Evolutionary conservation across 2,888 invertebrate species (phyloP).

Genomic region (Cynaeus angustus): DNA sequence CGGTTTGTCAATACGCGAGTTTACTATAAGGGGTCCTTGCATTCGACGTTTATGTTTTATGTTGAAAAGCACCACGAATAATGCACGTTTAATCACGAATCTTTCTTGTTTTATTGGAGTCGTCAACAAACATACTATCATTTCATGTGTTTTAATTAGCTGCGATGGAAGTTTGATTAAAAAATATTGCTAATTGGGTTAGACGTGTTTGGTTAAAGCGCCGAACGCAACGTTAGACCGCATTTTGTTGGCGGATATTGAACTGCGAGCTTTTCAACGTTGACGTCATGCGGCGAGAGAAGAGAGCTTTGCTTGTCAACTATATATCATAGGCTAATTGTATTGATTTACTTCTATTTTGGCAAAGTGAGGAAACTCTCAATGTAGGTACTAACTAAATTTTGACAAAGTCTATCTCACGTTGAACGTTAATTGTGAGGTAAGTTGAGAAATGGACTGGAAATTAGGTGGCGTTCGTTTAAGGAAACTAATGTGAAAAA

Average conservation of each 20-base stretch:
- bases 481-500: too few species aligned
- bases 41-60: slow-evolving; percentile 1
- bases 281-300: too few species aligned
- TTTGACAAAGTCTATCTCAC: too few species aligned
- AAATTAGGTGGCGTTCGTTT: too few species aligned
- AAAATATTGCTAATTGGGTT: slow-evolving; percentile 2
- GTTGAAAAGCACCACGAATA: not conserved
- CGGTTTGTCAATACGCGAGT: slow-evolving; percentile 49
- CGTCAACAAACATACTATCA: not conserved
- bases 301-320: too few species aligned
- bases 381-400: too few species aligned
- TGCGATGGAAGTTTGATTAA: slow-evolving; percentile 4
- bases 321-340: too few species aligned
- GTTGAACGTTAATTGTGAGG: too few species aligned
- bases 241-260: not conserved
- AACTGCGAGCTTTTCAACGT: not conserved
- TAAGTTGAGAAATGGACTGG: too few species aligned
- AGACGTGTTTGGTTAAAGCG: slow-evolving; percentile 13
- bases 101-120: not conserved
- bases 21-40: slow-evolving; percentile 22
- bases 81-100: not conserved
- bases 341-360: too few species aligned
- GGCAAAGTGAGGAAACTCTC: too few species aligned
- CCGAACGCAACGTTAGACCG: not conserved
- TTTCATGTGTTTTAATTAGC: slow-evolving; percentile 3